Base-by-base conservation (phyloP, 2,797 vertebrate genomes). In the Cyclura pinguis region DNA sequence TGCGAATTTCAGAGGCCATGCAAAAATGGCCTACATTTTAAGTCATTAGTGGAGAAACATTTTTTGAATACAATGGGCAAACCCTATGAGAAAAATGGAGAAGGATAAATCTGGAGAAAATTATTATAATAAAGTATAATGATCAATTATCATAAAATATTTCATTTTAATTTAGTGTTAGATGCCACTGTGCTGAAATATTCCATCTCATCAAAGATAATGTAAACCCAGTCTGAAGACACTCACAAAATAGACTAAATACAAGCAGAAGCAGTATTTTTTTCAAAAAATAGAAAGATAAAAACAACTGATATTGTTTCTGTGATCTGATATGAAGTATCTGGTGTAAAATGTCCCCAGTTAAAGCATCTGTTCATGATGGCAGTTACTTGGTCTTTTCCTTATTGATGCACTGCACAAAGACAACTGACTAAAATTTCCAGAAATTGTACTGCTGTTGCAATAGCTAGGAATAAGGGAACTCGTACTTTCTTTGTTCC, bases 161-260 rank as follows among this genome's bases (percentile, higher is more conserved):
- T 87, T 52, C 78, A 64, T 94, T 93, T 91, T 93, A 92, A 89
- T 93, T 89, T 91, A 87, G 84, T 93, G 88, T 77, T 85, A 42
- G 91, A 42, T 80, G 8, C 16, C 67, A 5, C 57, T 87, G 0
- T 0, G 88, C 86, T 85, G 84, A 87, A 92, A 87, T 52, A 47
- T 94, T 72, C 0, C 0, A 80, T 93, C 38, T 90, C 69, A 74
- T 74, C 84, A 81, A 86, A 89, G 73, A 81, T 87, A 5, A 4
- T 38, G 69, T 85, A 93, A 94, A 89, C 22, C 18, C 86, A 86
- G 77, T 92, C 90, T 91, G 84, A 78, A 90, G 88, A 92, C 89
- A 91, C 74, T 90, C 93, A 69, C 86, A 77, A 86, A 93, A 93
- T 0, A 96, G 92, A 93, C 92, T 93, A 94, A 96, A 96, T 92